phyloP scores from a whole-genome alignment of 2,888 invertebrate genomes.

The Aspidiotus destructor region DNA sequence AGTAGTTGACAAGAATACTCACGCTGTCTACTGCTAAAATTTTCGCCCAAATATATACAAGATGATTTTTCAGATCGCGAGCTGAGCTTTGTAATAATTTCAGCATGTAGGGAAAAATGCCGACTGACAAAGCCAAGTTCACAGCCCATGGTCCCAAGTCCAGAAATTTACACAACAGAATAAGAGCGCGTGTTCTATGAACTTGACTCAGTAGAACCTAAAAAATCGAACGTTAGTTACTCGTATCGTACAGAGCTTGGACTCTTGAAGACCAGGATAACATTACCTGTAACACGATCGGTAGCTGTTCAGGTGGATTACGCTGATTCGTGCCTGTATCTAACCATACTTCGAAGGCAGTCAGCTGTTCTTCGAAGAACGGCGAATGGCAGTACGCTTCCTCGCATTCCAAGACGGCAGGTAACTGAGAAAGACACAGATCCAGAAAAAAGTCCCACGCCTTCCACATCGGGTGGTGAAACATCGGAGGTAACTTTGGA shows the following conservation, averaged over 20 bases:
- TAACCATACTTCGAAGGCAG: conserved; percentile 94
- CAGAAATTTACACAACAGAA: conserved; percentile 83
- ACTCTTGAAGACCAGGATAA: no score
- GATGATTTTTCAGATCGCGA: conserved; percentile 76
- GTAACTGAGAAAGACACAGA: conserved; percentile 82
- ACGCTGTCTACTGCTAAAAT: conserved; percentile 92
- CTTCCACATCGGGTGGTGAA: conserved; percentile 81
- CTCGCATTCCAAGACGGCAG: conserved; percentile 56
- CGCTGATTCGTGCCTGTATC: conserved; percentile 65
- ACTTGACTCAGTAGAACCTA: conserved; percentile 59
- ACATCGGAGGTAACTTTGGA: conserved; percentile 84
- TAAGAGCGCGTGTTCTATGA: conserved; percentile 88
- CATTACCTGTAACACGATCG: conserved; percentile 85
- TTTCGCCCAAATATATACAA: conserved; percentile 99
- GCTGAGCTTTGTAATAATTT: conserved; percentile 93
- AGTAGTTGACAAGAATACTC: conserved; percentile 41
- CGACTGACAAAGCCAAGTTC: conserved; percentile 87
- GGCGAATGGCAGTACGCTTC: conserved; percentile 54
- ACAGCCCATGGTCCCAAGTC: conserved; percentile 96
- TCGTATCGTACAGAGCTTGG: no score
- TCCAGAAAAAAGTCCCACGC: conserved; percentile 96
- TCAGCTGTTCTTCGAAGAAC: conserved; percentile 95
- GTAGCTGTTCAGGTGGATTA: conserved; percentile 89
- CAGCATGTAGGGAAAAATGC: conserved; percentile 97
- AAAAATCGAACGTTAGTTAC: conserved; percentile 38